Base-by-base conservation (phyloP, 2,888 invertebrate species). In the Halictus ligatus region DNA sequence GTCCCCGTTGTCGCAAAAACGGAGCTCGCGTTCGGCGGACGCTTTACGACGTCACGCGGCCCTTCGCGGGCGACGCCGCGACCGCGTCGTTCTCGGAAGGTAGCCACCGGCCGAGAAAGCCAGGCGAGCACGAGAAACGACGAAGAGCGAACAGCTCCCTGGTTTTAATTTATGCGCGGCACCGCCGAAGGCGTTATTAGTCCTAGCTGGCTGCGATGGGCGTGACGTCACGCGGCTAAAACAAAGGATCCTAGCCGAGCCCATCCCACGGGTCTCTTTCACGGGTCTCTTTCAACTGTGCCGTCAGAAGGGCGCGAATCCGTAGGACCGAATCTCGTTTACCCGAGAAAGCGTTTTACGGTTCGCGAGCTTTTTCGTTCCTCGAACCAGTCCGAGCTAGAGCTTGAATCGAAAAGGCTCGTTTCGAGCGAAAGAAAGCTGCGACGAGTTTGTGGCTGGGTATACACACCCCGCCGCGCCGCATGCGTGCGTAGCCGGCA, bases 201-300 rank as follows among this genome's bases (percentile, higher is more conserved):
- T 93, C 92, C 91, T 92, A 92, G 93, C 91, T 87, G 87, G 91
- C 85, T 90, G 89, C 87, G 92, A 92, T 91, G 92, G 92, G 93
- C 91, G 94, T 94, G 94, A 94, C 94, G 94, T 94, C 94, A 94
- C 93, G 94, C 94, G 93, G 93, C 91, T 94, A 93, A 95, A 94
- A 95, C 94, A 94, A 95, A 95, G 94, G 93, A 93, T 91, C 84
- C 89, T 90, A 89, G 89, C 90, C 89, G 84, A 78, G 91, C 91
- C 92, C 92, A 92, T 91, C 91, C 91, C 89, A 91, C 89, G 86
- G 4, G 1, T 35, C 35, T 35, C 35, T 35, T 35, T 35, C 35
- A 85, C 88, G 80, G 85, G 81, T 89, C 90, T 91, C 93, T 94
- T 94, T 94, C 88, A 92, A 93, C 90, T 86, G 85, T 88, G 92